Conservation (phyloP, 1,140 invertebrate species). For the Aphaenogaster floridana region DNA sequence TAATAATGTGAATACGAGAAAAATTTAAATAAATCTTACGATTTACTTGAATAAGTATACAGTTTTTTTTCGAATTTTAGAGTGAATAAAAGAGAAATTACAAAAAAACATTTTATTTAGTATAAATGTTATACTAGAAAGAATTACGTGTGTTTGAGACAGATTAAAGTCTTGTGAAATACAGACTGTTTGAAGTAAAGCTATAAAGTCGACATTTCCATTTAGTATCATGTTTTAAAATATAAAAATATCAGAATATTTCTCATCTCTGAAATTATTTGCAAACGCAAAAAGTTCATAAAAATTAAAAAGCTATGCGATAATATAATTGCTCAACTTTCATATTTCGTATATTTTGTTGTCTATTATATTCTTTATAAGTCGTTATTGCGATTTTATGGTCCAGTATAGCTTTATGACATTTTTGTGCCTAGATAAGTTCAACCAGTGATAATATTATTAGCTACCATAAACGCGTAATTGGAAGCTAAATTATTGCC, state of each 20-base stretch:
- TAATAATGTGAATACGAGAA: neutral
- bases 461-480: neutral
- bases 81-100: neutral
- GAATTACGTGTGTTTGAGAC: neutral
- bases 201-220: neutral
- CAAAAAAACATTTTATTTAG: neutral
- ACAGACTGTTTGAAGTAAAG: neutral
- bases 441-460: conserved; percentile 2
- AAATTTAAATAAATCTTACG: neutral
- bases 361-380: conserved; percentile 4
- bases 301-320: neutral
- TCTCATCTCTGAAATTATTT: neutral
- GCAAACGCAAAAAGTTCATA: neutral
- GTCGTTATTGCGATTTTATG: conserved; percentile 19
- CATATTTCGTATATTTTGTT: neutral
- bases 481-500: conserved; percentile 6
- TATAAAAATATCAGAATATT: neutral
- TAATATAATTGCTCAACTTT: neutral
- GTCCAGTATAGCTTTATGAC: neutral
- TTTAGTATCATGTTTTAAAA: neutral
- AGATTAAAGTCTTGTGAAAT: conserved; percentile 13
- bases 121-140: neutral
- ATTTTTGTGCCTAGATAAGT: conserved; percentile 16
- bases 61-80: neutral
- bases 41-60: neutral